phyloP scores from a whole-genome alignment of 2,113 vertebrate genomes.

The Gnathonemus echidnorhynchus region DNA sequence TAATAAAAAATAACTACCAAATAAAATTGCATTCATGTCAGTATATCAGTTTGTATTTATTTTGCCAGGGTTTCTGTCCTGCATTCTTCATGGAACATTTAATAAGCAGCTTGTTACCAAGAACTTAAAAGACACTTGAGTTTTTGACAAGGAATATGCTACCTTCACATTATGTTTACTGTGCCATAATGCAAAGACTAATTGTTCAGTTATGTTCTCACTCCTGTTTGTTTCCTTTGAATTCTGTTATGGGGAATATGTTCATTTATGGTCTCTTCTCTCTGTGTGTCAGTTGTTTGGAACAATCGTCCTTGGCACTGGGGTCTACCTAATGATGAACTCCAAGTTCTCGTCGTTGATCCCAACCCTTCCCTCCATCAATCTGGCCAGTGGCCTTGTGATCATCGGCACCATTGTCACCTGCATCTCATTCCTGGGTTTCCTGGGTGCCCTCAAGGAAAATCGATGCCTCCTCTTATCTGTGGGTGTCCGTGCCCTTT shows the following conservation, averaged over 20 bases:
- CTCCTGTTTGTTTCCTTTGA: background rate
- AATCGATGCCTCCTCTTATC: constrained; percentile 79
- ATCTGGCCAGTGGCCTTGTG: constrained; percentile 58
- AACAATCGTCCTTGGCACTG: constrained; percentile 57
- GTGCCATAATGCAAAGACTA: background rate
- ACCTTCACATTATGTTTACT: background rate
- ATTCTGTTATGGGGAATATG: background rate
- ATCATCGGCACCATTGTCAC: constrained; percentile 71
- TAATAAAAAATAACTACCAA: background rate
- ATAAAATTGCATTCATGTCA: background rate
- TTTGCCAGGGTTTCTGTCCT: background rate
- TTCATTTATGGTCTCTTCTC: background rate
- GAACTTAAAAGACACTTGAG: background rate
- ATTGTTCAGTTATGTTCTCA: background rate
- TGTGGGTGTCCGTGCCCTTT: constrained; percentile 44
- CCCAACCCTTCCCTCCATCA: constrained; percentile 49
- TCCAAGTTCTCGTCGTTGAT: constrained; percentile 47
- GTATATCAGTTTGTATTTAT: background rate
- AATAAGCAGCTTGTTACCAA: background rate
- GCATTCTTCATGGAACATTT: background rate
- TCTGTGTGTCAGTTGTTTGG: constrained; percentile 61
- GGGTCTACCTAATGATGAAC: constrained; percentile 55
- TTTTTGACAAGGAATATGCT: background rate
- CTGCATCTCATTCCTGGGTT: constrained; percentile 78
- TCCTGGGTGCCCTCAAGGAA: constrained; percentile 78